A percentile compares a stretch with the other conserved stretches of the same genome.
phyloP scores from a whole-genome alignment of 2,113 vertebrate species.

The Eulacestoma nigropectus region DNA sequence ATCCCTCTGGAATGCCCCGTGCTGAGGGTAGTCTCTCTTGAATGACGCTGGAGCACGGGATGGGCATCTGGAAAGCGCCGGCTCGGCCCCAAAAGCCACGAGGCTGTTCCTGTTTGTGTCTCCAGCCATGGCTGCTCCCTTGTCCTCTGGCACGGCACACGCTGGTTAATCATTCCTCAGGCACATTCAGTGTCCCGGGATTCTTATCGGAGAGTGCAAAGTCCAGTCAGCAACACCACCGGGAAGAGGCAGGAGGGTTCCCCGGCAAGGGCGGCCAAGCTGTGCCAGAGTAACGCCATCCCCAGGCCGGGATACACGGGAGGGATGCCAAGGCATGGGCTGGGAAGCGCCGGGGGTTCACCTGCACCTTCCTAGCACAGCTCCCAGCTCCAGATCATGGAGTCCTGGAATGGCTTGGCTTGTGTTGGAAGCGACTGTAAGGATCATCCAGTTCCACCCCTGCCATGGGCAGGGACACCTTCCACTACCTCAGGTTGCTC shows the following conservation, averaged over 20 bases:
- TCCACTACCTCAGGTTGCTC: background rate
- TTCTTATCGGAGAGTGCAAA: slow-evolving; percentile 75
- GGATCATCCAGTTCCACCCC: background rate
- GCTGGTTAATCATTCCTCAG: slow-evolving; percentile 74
- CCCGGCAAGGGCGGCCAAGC: slow-evolving; percentile 18
- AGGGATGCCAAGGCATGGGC: background rate
- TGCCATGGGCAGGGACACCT: background rate
- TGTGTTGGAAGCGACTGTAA: background rate
- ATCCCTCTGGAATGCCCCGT: background rate
- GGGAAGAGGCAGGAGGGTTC: slow-evolving; percentile 28
- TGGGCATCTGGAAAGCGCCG: background rate
- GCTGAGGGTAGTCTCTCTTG: background rate
- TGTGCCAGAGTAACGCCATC: background rate
- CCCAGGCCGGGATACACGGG: background rate
- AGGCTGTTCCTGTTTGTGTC: background rate
- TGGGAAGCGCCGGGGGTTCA: background rate
- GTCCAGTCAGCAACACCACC: slow-evolving; percentile 49
- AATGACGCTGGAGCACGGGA: fast-evolving
- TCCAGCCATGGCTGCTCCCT: slow-evolving; percentile 23
- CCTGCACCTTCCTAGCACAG: background rate
- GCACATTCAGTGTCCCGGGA: slow-evolving; percentile 36
- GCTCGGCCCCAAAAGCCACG: background rate
- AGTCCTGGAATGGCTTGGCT: background rate
- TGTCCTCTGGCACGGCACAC: slow-evolving; percentile 7
- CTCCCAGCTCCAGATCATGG: background rate